phyloP scores from a whole-genome alignment of 2,888 invertebrate species.

The Eupeodes luniger region DNA sequence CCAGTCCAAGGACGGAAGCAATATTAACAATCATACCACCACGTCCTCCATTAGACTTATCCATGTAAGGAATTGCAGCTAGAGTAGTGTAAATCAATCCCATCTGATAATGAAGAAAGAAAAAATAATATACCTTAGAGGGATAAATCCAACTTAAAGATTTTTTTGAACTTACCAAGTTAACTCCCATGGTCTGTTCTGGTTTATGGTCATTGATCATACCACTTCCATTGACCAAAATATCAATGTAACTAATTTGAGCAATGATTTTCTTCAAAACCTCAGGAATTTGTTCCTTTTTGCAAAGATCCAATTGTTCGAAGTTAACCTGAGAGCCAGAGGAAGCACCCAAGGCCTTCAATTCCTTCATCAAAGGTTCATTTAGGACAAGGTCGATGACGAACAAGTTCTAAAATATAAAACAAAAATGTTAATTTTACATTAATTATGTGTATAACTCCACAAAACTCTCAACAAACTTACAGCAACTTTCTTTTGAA shows the following conservation, averaged over 20 bases:
- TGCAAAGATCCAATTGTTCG: constrained; percentile 44
- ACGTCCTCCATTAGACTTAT: constrained; percentile 82
- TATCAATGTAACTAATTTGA: constrained; percentile 67
- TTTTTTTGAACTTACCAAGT: constrained; percentile 84
- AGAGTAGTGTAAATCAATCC: constrained; percentile 81
- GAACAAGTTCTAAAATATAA: constrained; percentile 72
- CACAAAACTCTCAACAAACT: not conserved
- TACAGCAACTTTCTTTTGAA: constrained; percentile 75
- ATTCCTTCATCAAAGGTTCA: constrained; percentile 22
- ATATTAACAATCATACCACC: constrained; percentile 84
- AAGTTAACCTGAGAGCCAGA: constrained; percentile 39
- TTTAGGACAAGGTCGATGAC: constrained; percentile 77
- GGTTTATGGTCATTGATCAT: constrained; percentile 77
- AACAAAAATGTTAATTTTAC: not conserved
- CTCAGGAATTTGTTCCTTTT: constrained; percentile 56
- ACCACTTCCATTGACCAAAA: constrained; percentile 78
- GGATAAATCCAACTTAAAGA: not conserved
- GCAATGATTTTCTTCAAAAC: constrained; percentile 55
- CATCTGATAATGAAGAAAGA: constrained; percentile 78
- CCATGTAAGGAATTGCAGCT: constrained; percentile 82
- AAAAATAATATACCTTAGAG: not conserved
- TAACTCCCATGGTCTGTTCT: constrained; percentile 77
- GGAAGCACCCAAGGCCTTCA: constrained; percentile 39
- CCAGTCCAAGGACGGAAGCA: constrained; percentile 81
- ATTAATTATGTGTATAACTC: not conserved